Conservation (phyloP, 2,113 vertebrate genomes). For the Strix uralensis region DNA sequence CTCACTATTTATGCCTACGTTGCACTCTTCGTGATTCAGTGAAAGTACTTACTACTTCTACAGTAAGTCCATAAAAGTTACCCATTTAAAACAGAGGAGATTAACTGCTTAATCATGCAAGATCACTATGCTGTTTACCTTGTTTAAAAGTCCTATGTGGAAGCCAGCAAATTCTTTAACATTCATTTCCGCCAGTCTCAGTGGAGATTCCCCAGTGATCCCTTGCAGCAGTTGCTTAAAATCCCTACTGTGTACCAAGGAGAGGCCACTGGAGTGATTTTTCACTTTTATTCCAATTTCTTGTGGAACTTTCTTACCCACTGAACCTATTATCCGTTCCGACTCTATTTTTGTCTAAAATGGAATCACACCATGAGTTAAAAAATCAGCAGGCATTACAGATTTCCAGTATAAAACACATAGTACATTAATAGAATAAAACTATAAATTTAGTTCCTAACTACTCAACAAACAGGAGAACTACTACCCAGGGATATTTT, state of each 20-base stretch:
- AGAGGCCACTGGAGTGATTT: conserved; percentile 84
- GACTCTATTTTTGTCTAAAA: conserved; percentile 87
- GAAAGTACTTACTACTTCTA: not conserved
- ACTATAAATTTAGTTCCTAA: conserved; percentile 18
- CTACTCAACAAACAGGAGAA: conserved; percentile 39
- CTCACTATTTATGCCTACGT: not conserved
- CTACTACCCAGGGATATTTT: conserved; percentile 29
- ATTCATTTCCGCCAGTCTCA: conserved; percentile 79
- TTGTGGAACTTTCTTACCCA: conserved; percentile 88
- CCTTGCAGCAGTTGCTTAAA: conserved; percentile 85
- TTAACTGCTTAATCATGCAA: not conserved
- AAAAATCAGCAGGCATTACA: conserved; percentile 43
- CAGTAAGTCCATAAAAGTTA: not conserved
- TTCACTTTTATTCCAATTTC: conserved; percentile 86
- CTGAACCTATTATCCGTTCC: conserved; percentile 86
- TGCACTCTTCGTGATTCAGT: not conserved
- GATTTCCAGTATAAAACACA: conserved; percentile 49
- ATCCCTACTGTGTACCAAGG: conserved; percentile 78
- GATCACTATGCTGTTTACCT: conserved; percentile 70
- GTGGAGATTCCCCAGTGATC: conserved; percentile 78
- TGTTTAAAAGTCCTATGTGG: conserved; percentile 85
- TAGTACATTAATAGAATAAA: conserved; percentile 43
- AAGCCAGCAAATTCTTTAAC: conserved; percentile 87
- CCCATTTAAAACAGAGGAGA: not conserved
- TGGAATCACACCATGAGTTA: conserved; percentile 70